These are phyloP conservation scores for Orius laevigatus DNA, from an alignment of 1,140 invertebrate species.

Conservation along the genomic window DNA sequence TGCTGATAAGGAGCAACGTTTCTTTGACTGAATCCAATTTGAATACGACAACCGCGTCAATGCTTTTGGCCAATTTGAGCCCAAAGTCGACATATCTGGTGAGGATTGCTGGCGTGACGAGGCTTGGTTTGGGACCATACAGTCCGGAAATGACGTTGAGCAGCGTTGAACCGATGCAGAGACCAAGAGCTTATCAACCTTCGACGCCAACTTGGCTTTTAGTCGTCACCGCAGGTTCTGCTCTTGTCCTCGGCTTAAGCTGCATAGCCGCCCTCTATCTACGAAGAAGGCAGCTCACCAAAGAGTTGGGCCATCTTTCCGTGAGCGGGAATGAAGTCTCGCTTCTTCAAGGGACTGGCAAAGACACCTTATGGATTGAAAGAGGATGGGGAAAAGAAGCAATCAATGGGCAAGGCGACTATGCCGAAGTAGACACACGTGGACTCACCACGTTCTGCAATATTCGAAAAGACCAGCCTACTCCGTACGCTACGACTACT, in stretches of 20 bases:
- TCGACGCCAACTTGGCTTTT: conserved; percentile 56
- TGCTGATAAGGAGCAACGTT: conserved; percentile 38
- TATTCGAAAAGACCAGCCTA: conserved; percentile 43
- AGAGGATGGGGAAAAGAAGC: conserved; percentile 15
- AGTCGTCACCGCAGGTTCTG: conserved; percentile 47
- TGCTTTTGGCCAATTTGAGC: conserved; percentile 53
- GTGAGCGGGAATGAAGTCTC: conserved; percentile 22
- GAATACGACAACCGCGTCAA: conserved; percentile 50
- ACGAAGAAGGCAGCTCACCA: conserved; percentile 37
- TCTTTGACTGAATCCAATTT: conserved; percentile 49
- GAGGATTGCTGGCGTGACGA: conserved; percentile 53
- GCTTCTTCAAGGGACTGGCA: conserved; percentile 14
- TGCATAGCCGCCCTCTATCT: conserved; percentile 40
- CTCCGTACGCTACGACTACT: conserved; percentile 71
- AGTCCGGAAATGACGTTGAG: conserved; percentile 26
- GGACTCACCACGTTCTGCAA: conserved; percentile 49
- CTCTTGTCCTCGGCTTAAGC: conserved; percentile 45
- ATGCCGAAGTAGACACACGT: conserved; percentile 14
- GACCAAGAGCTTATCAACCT: conserved; percentile 13
- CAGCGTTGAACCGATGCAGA: conserved; percentile 1
- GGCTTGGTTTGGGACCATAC: conserved; percentile 48
- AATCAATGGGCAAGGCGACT: conserved; percentile 9
- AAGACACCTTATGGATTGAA: conserved; percentile 19
- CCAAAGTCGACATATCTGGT: conserved; percentile 49
- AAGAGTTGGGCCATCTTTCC: conserved; percentile 22